These are phyloP conservation scores for Lycocorax pyrrhopterus DNA, from an alignment of 2,113 vertebrate species.

Conservation along the genomic window DNA sequence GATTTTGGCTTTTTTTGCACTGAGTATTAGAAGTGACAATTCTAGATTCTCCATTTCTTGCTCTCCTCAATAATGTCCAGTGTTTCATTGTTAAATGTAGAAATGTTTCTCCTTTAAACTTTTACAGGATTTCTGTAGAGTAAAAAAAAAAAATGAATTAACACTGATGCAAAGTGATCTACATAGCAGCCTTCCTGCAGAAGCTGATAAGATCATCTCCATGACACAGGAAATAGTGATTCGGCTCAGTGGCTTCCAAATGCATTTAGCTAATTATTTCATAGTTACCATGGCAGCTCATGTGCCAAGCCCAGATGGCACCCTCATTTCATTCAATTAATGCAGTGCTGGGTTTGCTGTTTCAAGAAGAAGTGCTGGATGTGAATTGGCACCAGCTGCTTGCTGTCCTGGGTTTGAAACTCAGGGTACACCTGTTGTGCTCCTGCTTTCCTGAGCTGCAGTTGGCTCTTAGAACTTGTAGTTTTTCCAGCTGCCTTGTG, in stretches of 20 bases:
- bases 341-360: neutral
- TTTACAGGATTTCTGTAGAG: neutral
- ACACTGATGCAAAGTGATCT: neutral
- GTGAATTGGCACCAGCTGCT: neutral
- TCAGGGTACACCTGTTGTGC: neutral
- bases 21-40: neutral
- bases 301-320: conserved; percentile 44
- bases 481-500: neutral
- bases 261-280: conserved; percentile 57
- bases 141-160: neutral
- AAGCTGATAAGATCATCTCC: conserved; percentile 19
- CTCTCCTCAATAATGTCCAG: neutral
- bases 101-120: neutral
- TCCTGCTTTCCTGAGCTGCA: neutral
- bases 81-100: neutral
- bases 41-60: neutral
- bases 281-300: conserved; percentile 28
- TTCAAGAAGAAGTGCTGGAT: neutral
- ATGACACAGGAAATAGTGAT: conserved; percentile 23
- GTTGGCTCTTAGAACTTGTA: neutral
- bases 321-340: conserved; percentile 26
- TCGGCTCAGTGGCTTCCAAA: neutral
- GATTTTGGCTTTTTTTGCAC: neutral
- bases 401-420: neutral
- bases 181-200: neutral